Conservation (phyloP, 2,797 vertebrate species). For the Sebastes kiyomatsui region DNA sequence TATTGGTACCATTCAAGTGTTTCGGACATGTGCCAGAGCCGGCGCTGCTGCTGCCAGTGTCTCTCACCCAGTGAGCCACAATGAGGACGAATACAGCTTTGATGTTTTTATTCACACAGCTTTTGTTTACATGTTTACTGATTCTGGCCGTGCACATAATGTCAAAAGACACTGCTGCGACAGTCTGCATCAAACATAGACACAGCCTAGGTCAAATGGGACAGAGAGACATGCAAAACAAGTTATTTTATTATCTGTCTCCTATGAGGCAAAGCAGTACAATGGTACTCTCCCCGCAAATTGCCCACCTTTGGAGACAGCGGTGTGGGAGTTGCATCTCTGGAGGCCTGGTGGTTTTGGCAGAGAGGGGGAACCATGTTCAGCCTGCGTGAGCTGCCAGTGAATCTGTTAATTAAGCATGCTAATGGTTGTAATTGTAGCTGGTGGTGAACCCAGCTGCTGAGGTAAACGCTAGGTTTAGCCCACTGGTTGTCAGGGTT, state of each 20-base stretch:
- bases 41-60: constrained; percentile 16
- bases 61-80: constrained; percentile 40
- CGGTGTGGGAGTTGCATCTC: constrained; percentile 69
- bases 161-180: constrained; percentile 39
- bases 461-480: constrained; percentile 84
- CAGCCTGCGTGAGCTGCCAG: constrained; percentile 80
- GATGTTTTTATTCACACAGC: constrained; percentile 64
- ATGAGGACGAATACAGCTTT: constrained; percentile 45
- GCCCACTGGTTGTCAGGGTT: constrained; percentile 74
- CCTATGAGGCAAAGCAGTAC: constrained; percentile 7
- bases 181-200: constrained; percentile 42
- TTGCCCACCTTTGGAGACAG: constrained; percentile 66
- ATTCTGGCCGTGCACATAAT: constrained; percentile 34
- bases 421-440: constrained; percentile 81
- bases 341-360: constrained; percentile 68
- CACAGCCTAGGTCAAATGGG: constrained; percentile 41
- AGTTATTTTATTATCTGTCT: constrained; percentile 23
- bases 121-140: constrained; percentile 64
- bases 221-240: neutral
- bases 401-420: constrained; percentile 86
- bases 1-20: constrained; percentile 39
- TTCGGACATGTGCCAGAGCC: constrained; percentile 48
- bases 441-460: constrained; percentile 83
- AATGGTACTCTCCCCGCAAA: constrained; percentile 37
- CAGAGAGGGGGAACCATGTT: constrained; percentile 47